Base-by-base conservation (phyloP, 2,888 invertebrate species). In the Drosophila putrida region DNA sequence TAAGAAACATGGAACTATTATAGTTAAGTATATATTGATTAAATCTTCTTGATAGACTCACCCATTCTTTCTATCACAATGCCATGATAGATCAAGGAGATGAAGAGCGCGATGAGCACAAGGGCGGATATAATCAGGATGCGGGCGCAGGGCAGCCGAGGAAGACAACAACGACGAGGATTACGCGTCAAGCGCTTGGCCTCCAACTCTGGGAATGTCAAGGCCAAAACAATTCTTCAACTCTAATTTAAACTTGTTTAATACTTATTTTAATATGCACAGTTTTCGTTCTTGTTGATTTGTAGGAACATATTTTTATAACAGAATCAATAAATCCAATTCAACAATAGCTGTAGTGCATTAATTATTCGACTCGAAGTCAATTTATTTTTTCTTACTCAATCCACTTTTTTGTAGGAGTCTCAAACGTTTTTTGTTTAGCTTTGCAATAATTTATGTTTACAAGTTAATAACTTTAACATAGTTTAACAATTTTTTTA, bases 1-100 rank as follows among this genome's bases (percentile, higher is more conserved):
- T 0, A 3, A 49, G 9, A 2, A 6, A 13, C 5, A 10, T 27
- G 25, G 3, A 9, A 0, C 8, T 6, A 28, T 28, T 6, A 28
- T 5, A 8, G 8, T 28, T 28, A 28, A 28, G 1, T 28, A 20
- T 20, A 28, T 28, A 28, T 5, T 5, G 28, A 28, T 28, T 28
- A 28, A 28, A 28, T 28, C 28, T 28, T 28, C 5, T 6, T 6
- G 5, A 0, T 5, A 5, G 1, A 53, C 70, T 75, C 31, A 85
- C 90, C 91, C 68, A 90, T 89, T 46, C 86, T 61, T 25, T 91
- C 90, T 41, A 90, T 58, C 0, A 86, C 89, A 44, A 90, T 80
- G 11, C 84, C 88, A 80, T 91, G 84, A 54, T 91, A 91, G 31
- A 91, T 72, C 5, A 91, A 60, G 6, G 90, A 82, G 46, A 88